Conservation (phyloP, 53 echinoderm and acorn worm genomes). For the Holothuria scabra region DNA sequence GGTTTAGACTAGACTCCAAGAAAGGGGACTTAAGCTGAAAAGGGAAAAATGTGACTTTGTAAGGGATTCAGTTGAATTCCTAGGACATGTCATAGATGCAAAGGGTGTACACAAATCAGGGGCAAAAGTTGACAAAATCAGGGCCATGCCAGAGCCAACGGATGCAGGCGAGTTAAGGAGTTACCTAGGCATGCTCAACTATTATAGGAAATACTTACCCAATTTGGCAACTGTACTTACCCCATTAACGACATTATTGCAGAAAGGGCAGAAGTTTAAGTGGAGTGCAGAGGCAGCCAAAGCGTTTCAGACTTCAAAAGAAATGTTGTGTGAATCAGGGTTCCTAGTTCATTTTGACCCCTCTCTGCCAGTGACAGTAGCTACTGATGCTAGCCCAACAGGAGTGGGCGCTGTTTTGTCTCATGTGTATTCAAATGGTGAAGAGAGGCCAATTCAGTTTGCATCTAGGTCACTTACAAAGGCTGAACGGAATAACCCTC, state of each 20-base stretch:
- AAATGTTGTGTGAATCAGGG: conserved; percentile 52
- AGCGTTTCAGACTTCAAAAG: conserved; percentile 51
- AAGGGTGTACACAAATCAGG: conserved; percentile 30
- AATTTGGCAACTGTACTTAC: conserved; percentile 48
- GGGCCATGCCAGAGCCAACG: conserved; percentile 2
- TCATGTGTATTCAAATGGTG: conserved; percentile 36
- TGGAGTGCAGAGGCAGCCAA: conserved; percentile 42
- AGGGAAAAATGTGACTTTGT: conserved; percentile 58
- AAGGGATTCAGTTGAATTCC: conserved; percentile 47
- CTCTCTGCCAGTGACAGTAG: conserved; percentile 44
- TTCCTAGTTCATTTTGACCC: conserved; percentile 61
- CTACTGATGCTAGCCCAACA: conserved; percentile 53
- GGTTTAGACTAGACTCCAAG: conserved; percentile 40
- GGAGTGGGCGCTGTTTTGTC: conserved; percentile 59
- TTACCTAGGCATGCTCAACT: conserved; percentile 57
- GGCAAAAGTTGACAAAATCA: conserved; percentile 22
- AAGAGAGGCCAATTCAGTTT: conserved; percentile 47
- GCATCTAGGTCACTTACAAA: conserved; percentile 37
- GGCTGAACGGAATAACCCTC: conserved; percentile 35
- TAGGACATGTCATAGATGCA: conserved; percentile 59
- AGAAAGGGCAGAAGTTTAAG: conserved; percentile 50
- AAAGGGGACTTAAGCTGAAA: conserved; percentile 47
- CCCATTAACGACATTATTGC: conserved; percentile 51
- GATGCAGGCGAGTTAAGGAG: conserved; percentile 31
- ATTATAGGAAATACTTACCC: conserved; percentile 58